phyloP scores from a whole-genome alignment of 2,113 vertebrate species.

The Puffinus mauretanicus region DNA sequence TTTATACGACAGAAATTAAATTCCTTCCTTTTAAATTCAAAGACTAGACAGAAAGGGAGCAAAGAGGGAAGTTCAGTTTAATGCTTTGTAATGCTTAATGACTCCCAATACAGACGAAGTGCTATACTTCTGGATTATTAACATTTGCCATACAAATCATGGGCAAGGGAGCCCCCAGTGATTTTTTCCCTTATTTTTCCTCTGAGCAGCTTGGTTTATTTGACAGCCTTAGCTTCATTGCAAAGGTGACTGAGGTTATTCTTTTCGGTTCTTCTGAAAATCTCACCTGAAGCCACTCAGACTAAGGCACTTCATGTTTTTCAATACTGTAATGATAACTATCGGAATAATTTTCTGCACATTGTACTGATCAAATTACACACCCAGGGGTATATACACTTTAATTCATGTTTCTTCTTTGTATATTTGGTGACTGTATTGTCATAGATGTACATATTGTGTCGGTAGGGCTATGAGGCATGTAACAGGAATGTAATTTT shows the following conservation, averaged over 20 bases:
- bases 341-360: slow-evolving; percentile 74
- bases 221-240: slow-evolving; percentile 65
- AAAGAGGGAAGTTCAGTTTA: slow-evolving; percentile 58
- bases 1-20: slow-evolving; percentile 66
- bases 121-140: slow-evolving; percentile 63
- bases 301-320: slow-evolving; percentile 83
- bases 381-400: slow-evolving; percentile 83
- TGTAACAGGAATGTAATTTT: slow-evolving; percentile 90
- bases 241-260: slow-evolving; percentile 56
- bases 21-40: slow-evolving; percentile 68
- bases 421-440: slow-evolving; percentile 98
- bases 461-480: slow-evolving; percentile 91
- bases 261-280: slow-evolving; percentile 67
- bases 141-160: slow-evolving; percentile 50
- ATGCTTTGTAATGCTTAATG: slow-evolving; percentile 49
- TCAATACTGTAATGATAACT: slow-evolving; percentile 80
- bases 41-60: slow-evolving; percentile 60
- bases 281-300: slow-evolving; percentile 73
- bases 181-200: slow-evolving; percentile 43
- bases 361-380: slow-evolving; percentile 74
- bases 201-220: slow-evolving; percentile 67
- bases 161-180: not conserved
- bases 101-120: slow-evolving; percentile 59
- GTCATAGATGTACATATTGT: slow-evolving; percentile 99
- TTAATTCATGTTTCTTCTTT: slow-evolving; percentile 89